Evolutionary conservation across 2,888 invertebrate species (phyloP), one percentile per base, ranked within the genome.

Genomic region (Mythimna loreyi): DNA sequence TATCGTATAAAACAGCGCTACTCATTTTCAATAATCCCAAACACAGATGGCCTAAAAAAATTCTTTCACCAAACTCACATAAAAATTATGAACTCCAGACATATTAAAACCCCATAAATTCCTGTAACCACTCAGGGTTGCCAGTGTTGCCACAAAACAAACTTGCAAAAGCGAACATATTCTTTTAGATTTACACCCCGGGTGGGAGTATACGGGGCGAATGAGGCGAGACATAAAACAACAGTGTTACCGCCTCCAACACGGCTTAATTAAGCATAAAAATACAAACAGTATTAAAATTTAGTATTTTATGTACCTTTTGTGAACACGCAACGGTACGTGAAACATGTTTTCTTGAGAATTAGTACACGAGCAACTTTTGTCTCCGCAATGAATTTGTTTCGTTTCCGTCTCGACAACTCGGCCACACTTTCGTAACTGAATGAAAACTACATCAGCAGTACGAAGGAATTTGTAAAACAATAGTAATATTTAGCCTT

Each of bases 231-330:
- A 36, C 53, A 59, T 80, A 75, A 84, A 79, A 74, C 52, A 66
- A 57, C 71, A n/a, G 56, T 70, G 67, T 73, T 75, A 59, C 59
- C 50, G 55, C 67, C 75, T 50, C 56, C 67, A 25, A 72, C 67
- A 62, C 19, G 56, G 55, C 56, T 83, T 83, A 83, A 82, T 78
- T 83, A 83, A 74, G 64, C 68, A 68, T 58, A 78, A 67, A 80
- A 74, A 76, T 68, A 61, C 70, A 74, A 49, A 72, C 53, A 63
- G 56, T 64, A 64, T 71, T 66, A 60, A 76, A 76, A 75, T 75
- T 59, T 23, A 40, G 56, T 28, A 60, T 40, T 43, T 66, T 80
- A 59, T 61, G 55, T 72, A 56, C 64, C 33, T 74, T 67, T 57
- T 75, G 33, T 67, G 40, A 43, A 40, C 80, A 76, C 75, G 62